phyloP scores from a whole-genome alignment of 1,140 invertebrate genomes.

The Lordiphosa stackelbergi region DNA sequence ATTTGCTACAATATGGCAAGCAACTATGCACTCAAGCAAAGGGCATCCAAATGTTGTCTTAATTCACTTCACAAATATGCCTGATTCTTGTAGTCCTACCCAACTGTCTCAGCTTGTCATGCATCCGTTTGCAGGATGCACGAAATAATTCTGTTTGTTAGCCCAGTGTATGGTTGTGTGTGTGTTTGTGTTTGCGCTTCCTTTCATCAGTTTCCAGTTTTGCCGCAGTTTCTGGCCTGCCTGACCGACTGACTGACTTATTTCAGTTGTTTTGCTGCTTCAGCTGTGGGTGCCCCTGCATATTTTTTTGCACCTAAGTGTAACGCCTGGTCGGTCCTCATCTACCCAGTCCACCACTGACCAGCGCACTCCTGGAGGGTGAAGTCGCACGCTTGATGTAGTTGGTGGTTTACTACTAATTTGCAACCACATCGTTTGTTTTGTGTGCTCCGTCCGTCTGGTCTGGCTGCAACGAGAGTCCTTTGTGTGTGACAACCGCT shows the following conservation, averaged over 20 bases:
- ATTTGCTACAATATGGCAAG: too few species aligned
- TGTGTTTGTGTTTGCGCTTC: constrained; percentile 4
- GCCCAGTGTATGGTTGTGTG: constrained; percentile 1
- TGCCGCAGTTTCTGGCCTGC: constrained; percentile 11
- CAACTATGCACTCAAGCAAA: too few species aligned
- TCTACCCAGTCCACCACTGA: constrained; percentile 4
- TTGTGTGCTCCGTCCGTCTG: constrained; percentile 45
- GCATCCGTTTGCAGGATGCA: constrained; percentile 71
- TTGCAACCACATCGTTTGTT: constrained; percentile 75
- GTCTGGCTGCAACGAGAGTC: constrained; percentile 29
- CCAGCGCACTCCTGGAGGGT: constrained; percentile 22
- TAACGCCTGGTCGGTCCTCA: neutral
- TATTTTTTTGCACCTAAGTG: constrained; percentile 48
- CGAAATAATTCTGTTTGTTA: constrained; percentile 74
- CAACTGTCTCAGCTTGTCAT: constrained; percentile 52
- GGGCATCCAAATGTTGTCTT: neutral
- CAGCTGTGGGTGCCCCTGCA: constrained; percentile 15
- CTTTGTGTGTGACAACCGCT: constrained; percentile 63
- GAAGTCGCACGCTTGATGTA: constrained; percentile 67
- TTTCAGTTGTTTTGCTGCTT: constrained; percentile 21
- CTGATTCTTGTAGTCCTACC: constrained; percentile 1
- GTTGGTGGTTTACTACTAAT: constrained; percentile 75
- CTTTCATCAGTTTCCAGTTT: constrained; percentile 38
- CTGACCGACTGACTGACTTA: constrained; percentile 59
- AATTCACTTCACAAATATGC: constrained; percentile 17